A percentile compares a stretch with the other conserved stretches of the same genome.
Conservation (phyloP, 2,113 vertebrate genomes). For the Motacilla tschutschensis region DNA sequence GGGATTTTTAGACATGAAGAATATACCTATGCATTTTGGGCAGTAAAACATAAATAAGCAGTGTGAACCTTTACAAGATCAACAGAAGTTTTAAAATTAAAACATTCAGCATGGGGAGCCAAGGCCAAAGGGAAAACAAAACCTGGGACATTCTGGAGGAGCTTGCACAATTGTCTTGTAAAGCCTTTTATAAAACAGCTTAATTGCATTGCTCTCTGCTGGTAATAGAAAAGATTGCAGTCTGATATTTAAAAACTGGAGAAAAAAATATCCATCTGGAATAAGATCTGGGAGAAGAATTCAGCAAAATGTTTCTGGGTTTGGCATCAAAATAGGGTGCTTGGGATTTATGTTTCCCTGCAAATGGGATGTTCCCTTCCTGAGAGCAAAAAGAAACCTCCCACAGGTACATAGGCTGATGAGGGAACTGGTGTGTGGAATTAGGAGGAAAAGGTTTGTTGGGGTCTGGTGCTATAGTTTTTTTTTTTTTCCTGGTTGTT, state of each 20-base stretch:
- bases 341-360: background rate
- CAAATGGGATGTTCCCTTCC: rapidly evolving
- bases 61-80: background rate
- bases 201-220: conserved; percentile 52
- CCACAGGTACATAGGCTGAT: background rate
- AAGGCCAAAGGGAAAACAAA: background rate
- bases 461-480: background rate
- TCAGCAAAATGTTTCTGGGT: background rate
- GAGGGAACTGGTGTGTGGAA: background rate
- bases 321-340: background rate
- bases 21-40: background rate
- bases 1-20: background rate
- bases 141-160: background rate
- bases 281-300: background rate
- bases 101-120: background rate
- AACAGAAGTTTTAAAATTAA: background rate
- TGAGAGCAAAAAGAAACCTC: background rate
- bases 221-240: conserved; percentile 17
- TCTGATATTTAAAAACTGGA: background rate
- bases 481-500: background rate
- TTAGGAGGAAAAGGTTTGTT: background rate
- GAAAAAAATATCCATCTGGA: rapidly evolving
- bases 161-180: background rate
- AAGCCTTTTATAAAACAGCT: background rate
- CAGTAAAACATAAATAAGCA: background rate